Base-by-base conservation (phyloP, 1,140 invertebrate species). In the Leptopilina boulardi region DNA sequence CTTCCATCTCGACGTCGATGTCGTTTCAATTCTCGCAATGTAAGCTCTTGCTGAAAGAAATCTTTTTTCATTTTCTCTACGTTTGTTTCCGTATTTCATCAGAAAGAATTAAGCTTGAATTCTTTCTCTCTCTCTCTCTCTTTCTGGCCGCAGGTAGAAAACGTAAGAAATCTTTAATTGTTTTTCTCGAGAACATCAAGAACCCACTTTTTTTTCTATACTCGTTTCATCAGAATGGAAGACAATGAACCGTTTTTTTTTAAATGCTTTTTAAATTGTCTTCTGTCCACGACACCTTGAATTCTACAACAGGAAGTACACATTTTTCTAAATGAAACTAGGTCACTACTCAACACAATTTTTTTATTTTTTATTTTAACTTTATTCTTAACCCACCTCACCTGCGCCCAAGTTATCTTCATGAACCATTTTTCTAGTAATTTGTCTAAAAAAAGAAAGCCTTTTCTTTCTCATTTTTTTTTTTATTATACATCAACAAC, bases 31-130 rank as follows among this genome's bases (percentile, higher is more conserved):
- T 51, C 47, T 51, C 47, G 47, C 47, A 18, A n/a, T 51, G 47
- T 51, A 51, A 51, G 47, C 47, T 51, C 47, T 51, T 18, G 47
- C 18, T 51, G 47, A 51, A 51, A 51, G 47, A 51, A 38, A 51
- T 51, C 47, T 51, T 51, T 51, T 51, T 51, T 51, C 47, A 51
- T 51, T 51, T 51, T 18, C 47, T 51, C 47, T 0, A 51, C 15
- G 47, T 51, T 51, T 51, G 47, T 51, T 51, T 51, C 47, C 47
- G 47, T 51, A 51, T 51, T 51, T 51, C 47, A 51, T 51, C 47
- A 51, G 47, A 51, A 3, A 51, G 47, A 51, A 51, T 51, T 51
- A 51, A 51, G 47, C 15, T 51, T 15, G 47, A 51, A 51, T 51
- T 47, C n/a, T n/a, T n/a, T n/a, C n/a, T n/a, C n/a, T n/a, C n/a